Conservation (phyloP, 2,888 invertebrate species). For the Stictocephala bisonia region DNA sequence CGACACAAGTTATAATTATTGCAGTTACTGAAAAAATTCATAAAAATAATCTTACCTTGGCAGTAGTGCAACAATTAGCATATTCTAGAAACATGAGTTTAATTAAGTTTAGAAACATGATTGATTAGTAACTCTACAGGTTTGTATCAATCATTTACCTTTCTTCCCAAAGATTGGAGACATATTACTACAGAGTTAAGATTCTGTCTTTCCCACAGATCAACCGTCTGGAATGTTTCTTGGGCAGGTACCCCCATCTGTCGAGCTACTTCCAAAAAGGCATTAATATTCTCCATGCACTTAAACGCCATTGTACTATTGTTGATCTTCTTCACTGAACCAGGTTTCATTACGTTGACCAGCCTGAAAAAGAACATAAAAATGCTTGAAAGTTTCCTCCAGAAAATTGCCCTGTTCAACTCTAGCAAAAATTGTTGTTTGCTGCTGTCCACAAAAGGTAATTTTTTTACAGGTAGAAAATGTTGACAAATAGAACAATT, state of each 20-base stretch:
- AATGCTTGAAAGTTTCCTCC: too few relatives aligned
- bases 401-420: too few relatives aligned
- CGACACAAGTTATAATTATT: too few relatives aligned
- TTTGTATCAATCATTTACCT: slow-evolving; percentile 73
- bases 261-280: slow-evolving; percentile 86
- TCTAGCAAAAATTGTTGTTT: too few relatives aligned
- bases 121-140: background rate
- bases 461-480: too few relatives aligned
- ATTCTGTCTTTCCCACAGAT: slow-evolving; percentile 96
- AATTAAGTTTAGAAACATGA: slow-evolving; percentile 42
- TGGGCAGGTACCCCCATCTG: slow-evolving; percentile 91
- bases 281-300: slow-evolving; percentile 99
- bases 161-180: slow-evolving; percentile 93
- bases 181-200: slow-evolving; percentile 96
- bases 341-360: slow-evolving; percentile 86
- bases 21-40: too few relatives aligned
- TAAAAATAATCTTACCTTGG: too few relatives aligned
- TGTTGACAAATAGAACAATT: too few relatives aligned
- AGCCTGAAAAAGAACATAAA: slow-evolving; percentile 71
- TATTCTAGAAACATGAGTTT: slow-evolving; percentile 5
- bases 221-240: slow-evolving; percentile 97
- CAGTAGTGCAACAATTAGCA: background rate
- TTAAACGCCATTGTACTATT: slow-evolving; percentile 93
- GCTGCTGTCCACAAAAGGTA: too few relatives aligned
- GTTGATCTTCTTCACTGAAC: slow-evolving; percentile 92